phyloP scores from a whole-genome alignment of 2,113 vertebrate species.

The Emydocephalus ijimae region DNA sequence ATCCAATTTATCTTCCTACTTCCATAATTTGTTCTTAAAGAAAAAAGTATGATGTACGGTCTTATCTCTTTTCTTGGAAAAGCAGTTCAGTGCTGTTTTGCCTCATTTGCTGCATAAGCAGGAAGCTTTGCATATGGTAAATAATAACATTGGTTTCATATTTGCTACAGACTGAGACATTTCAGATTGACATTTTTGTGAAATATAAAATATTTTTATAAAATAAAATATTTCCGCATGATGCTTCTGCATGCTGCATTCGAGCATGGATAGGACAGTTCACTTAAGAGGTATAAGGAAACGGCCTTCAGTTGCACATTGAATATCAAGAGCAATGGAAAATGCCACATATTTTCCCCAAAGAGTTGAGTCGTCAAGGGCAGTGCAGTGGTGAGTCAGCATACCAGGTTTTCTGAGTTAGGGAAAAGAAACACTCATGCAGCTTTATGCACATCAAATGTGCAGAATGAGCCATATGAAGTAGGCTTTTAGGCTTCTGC shows the following conservation, averaged over 20 bases:
- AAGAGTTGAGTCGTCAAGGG: constrained; percentile 35
- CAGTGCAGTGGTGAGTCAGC: constrained; percentile 3
- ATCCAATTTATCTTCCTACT: constrained; percentile 36
- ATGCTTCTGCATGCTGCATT: constrained; percentile 46
- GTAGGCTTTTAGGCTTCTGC: background rate
- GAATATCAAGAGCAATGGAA: constrained; percentile 37
- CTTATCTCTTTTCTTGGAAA: constrained; percentile 58
- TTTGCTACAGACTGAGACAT: constrained; percentile 52
- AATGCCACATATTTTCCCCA: constrained; percentile 26
- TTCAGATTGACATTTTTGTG: constrained; percentile 45
- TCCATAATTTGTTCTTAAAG: constrained; percentile 53
- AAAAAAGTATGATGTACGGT: constrained; percentile 29
- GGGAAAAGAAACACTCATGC: background rate
- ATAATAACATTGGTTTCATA: constrained; percentile 47
- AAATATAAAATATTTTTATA: constrained; percentile 35
- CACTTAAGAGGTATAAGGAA: constrained; percentile 12
- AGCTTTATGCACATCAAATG: background rate
- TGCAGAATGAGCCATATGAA: background rate
- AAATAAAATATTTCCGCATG: constrained; percentile 40
- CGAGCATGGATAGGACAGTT: constrained; percentile 48
- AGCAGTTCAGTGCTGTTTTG: constrained; percentile 47
- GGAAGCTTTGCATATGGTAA: constrained; percentile 53
- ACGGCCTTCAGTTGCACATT: constrained; percentile 42
- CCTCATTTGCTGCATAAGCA: constrained; percentile 40
- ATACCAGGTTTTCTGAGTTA: background rate